These are phyloP conservation scores for Sebastes umbrosus DNA, from an alignment of 2,797 vertebrate species.

Conservation along the genomic window DNA sequence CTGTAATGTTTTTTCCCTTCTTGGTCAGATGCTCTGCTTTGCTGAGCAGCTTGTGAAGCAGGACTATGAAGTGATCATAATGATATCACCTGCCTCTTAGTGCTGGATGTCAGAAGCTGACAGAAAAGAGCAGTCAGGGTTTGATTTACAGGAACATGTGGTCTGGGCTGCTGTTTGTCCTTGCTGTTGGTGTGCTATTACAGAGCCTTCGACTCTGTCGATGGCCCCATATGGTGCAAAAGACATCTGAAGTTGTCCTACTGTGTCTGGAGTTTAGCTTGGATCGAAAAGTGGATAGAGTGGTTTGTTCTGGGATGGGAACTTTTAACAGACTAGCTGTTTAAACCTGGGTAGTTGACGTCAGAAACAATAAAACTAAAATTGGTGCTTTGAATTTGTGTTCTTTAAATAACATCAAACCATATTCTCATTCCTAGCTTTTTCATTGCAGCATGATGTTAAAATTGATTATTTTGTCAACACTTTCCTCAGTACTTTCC, in stretches of 20 bases:
- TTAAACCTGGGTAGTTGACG: background rate
- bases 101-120: constrained; percentile 51
- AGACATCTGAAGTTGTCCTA: constrained; percentile 56
- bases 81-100: constrained; percentile 59
- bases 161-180: constrained; percentile 67
- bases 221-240: constrained; percentile 72
- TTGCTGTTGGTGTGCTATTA: constrained; percentile 75
- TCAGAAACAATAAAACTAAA: constrained; percentile 9
- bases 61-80: constrained; percentile 53
- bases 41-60: constrained; percentile 2
- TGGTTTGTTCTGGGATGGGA: constrained; percentile 8
- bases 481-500: background rate
- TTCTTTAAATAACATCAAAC: background rate
- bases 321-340: background rate
- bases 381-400: constrained; percentile 2
- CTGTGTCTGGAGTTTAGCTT: constrained; percentile 43
- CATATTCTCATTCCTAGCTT: background rate
- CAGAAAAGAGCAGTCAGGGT: constrained; percentile 44
- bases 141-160: constrained; percentile 80
- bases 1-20: background rate
- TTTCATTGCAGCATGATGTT: background rate
- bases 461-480: constrained; percentile 6
- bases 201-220: constrained; percentile 47
- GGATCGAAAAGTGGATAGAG: constrained; percentile 17
- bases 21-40: background rate